phyloP scores from a whole-genome alignment of 2,888 invertebrate genomes.

The Aleiodes leptofemur region DNA sequence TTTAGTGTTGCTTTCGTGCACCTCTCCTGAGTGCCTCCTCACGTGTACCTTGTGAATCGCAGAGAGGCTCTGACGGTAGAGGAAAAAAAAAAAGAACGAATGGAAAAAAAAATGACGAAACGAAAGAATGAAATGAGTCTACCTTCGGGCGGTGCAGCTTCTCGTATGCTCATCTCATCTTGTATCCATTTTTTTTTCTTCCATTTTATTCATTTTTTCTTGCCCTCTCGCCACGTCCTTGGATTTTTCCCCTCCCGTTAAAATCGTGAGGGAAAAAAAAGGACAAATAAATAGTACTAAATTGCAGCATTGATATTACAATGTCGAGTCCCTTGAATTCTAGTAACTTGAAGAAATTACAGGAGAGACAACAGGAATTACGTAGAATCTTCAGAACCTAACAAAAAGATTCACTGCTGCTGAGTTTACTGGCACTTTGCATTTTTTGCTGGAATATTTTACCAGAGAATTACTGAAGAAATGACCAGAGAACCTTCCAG shows the following conservation, averaged over 20 bases:
- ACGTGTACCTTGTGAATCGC: constrained; percentile 54
- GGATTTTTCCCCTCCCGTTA: constrained; percentile 33
- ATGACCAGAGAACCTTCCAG: neutral
- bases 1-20: constrained; percentile 47
- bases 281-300: constrained; percentile 3
- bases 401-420: too few relatives aligned
- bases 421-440: too few relatives aligned
- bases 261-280: neutral
- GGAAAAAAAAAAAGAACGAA: constrained; percentile 40
- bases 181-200: constrained; percentile 32
- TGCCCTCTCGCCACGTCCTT: constrained; percentile 39
- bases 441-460: too few relatives aligned
- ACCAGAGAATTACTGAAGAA: neutral
- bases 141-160: constrained; percentile 62
- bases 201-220: constrained; percentile 27
- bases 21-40: constrained; percentile 37
- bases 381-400: too few relatives aligned
- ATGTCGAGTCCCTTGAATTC: neutral
- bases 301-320: constrained; percentile 16
- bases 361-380: too few relatives aligned
- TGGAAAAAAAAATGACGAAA: constrained; percentile 38
- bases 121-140: constrained; percentile 51
- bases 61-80: constrained; percentile 50
- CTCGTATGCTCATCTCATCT: constrained; percentile 52
- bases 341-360: too few relatives aligned